Percentiles rank a stretch among this genome's conserved stretches.
Conservation (phyloP, 2,888 invertebrate genomes). For the Pristionchus mayeri region DNA sequence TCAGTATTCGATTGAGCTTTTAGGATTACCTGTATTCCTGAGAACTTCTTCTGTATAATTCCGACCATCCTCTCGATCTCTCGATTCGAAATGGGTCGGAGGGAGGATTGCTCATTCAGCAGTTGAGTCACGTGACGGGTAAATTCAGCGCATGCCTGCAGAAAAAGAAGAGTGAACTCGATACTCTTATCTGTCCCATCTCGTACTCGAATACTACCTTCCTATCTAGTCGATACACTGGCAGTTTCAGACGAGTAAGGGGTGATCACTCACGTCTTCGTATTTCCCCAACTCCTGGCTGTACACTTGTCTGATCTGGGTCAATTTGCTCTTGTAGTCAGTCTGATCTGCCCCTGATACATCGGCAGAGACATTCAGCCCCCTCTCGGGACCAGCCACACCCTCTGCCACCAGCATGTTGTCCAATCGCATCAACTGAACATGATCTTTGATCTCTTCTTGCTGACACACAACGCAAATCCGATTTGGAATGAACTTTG, state of each 20-base stretch:
- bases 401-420: slow-evolving; percentile 98
- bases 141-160: slow-evolving; percentile 97
- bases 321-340: slow-evolving; percentile 97
- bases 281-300: slow-evolving; percentile 99
- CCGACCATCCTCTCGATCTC: slow-evolving; percentile 99
- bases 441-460: neutral
- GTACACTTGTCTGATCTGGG: slow-evolving; percentile 98
- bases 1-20: neutral
- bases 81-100: slow-evolving; percentile 77
- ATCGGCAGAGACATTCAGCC: slow-evolving; percentile 76
- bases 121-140: slow-evolving; percentile 99
- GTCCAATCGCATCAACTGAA: slow-evolving; percentile 90
- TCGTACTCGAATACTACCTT: too few relatives aligned
- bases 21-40: slow-evolving; percentile 78
- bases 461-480: neutral
- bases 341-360: slow-evolving; percentile 86
- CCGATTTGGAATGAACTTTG: neutral
- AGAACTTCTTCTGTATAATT: slow-evolving; percentile 93
- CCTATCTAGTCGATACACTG: too few relatives aligned
- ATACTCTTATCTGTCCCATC: too few relatives aligned
- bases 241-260: too few relatives aligned
- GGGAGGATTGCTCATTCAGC: slow-evolving; percentile 81
- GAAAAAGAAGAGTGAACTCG: neutral
- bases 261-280: slow-evolving; percentile 90
- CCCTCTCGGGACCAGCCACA: slow-evolving; percentile 94